Evolutionary conservation across 2,113 vertebrate species (phyloP), one percentile per base, ranked within the genome.

Genomic region (Ia io): DNA sequence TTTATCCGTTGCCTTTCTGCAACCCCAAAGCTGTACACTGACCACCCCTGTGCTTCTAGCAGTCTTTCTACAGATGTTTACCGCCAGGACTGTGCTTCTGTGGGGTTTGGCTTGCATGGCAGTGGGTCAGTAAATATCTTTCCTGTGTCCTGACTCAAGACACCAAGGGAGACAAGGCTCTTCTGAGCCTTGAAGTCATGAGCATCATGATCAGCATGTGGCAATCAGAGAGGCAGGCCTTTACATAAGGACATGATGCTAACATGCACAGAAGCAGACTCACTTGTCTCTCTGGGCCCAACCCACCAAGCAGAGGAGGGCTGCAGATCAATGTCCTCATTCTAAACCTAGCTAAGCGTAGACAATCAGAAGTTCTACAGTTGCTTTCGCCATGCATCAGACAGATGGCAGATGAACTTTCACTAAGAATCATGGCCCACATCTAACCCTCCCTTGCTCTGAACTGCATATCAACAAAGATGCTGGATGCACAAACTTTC

Each of bases 391-490:
- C 69, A 53, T 44, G 84, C 87, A 97, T 92, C 47, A 86, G 42
- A 95, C 63, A 85, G 91, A 76, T 10, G n/a, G 90, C 83, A 53
- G 30, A 37, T 73, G 95, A 89, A 71, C 76, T 95, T 95, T 96
- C 86, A 83, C 74, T 94, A 86, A 86, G 96, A 93, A 88, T 84
- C 95, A 92, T 93, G 94, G 86, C 83, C 56, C 80, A 93, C 8
- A 49, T 42, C 83, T 67, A 90, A 91, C 80, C 96, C 93, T 97
- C 82, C 91, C 93, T 97, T 98, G 97, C 97, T 97, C 96, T 96
- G 98, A 96, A 97, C 89, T 98, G 97, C 95, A 49, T 99, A 99
- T 99, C 98, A 99, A 99, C 98, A 99, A 92, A 96, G 98, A 97
- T 98, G 96, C 97, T 98, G 97, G 98, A 98, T 98, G 98, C 97